These are phyloP conservation scores for Gouania willdenowi DNA, from an alignment of 2,797 vertebrate genomes.

Conservation along the genomic window DNA sequence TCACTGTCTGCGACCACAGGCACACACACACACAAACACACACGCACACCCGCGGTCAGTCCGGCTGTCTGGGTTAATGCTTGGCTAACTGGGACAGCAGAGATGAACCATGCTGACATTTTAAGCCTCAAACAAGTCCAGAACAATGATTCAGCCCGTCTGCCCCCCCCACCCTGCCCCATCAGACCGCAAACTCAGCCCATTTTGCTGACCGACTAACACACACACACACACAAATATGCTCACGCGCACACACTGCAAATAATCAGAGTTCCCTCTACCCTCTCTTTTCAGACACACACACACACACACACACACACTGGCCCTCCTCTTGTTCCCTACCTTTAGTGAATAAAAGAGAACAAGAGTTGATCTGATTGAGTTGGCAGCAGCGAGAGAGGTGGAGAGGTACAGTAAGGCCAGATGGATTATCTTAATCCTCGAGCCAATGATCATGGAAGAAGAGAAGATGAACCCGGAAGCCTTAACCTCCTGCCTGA, in stretches of 20 bases:
- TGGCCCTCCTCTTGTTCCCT: conserved; percentile 45
- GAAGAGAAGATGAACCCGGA: conserved; percentile 59
- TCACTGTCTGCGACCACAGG: conserved; percentile 62
- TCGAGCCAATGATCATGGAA: conserved; percentile 52
- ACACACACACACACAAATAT: conserved; percentile 12
- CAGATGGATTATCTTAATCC: conserved; percentile 73
- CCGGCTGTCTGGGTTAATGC: conserved; percentile 77
- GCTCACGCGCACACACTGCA: conserved; percentile 26
- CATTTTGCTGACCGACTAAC: conserved; percentile 51
- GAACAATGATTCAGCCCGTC: conserved; percentile 73
- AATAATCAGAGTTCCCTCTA: conserved; percentile 13
- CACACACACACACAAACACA: conserved; percentile 34
- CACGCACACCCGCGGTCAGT: conserved; percentile 68
- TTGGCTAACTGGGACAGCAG: conserved; percentile 74
- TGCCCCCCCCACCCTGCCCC: too few species aligned
- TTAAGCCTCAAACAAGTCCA: conserved; percentile 75
- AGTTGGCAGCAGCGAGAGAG: conserved; percentile 55
- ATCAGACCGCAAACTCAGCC: conserved; percentile 66
- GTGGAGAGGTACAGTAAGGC: conserved; percentile 67
- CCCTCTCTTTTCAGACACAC: conserved; percentile 36
- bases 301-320: conserved; percentile 35
- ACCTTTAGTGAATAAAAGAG: conserved; percentile 61
- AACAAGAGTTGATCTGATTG: conserved; percentile 66
- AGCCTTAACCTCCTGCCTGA: conserved; percentile 38
- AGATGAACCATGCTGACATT: conserved; percentile 76